Conservation (phyloP, 2,797 vertebrate genomes). For the Staurois parvus region DNA sequence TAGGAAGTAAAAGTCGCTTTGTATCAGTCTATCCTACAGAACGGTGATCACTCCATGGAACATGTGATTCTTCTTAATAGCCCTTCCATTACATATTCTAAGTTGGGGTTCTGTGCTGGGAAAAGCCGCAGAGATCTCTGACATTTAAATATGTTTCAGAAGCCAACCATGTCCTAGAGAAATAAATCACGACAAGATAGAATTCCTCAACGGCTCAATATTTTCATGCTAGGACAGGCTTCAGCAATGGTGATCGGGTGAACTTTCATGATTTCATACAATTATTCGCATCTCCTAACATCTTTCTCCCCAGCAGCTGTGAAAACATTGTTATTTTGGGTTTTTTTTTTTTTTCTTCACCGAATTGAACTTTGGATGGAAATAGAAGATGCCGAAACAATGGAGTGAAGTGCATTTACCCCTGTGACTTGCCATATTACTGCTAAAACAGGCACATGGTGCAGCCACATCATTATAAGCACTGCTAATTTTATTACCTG, state of each 20-base stretch:
- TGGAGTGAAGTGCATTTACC: constrained; percentile 30
- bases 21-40: too few species aligned
- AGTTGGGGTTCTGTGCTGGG: not conserved
- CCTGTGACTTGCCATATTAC: constrained; percentile 32
- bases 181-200: constrained; percentile 47
- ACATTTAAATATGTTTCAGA: not conserved
- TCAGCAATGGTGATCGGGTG: constrained; percentile 49
- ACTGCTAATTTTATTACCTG: constrained; percentile 43
- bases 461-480: constrained; percentile 42
- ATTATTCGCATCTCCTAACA: constrained; percentile 23
- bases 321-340: constrained; percentile 49
- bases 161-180: constrained; percentile 3
- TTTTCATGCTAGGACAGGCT: constrained; percentile 30
- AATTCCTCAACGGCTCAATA: constrained; percentile 22
- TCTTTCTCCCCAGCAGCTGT: constrained; percentile 33
- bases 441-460: constrained; percentile 47
- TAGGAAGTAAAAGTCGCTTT: too few species aligned
- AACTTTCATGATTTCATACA: constrained; percentile 33
- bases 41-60: too few species aligned
- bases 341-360: not conserved
- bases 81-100: too few species aligned
- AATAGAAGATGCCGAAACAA: constrained; percentile 24
- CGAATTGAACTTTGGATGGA: not conserved
- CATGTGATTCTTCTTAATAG: too few species aligned
- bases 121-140: not conserved